These are phyloP conservation scores for Peucedramus taeniatus DNA, from an alignment of 2,113 vertebrate genomes.

Conservation along the genomic window DNA sequence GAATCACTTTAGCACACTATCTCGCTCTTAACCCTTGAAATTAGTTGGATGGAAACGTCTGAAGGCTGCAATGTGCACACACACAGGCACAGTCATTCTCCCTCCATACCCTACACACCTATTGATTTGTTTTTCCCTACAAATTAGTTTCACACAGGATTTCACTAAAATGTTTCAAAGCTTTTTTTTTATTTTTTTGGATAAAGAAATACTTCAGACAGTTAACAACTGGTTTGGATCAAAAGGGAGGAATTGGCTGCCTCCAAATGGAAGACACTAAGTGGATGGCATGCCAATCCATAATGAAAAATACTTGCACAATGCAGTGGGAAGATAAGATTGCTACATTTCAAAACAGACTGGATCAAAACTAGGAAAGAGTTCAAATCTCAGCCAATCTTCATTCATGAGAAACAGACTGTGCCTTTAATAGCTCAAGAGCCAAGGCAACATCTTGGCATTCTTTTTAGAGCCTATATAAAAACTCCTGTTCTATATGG, in stretches of 20 bases:
- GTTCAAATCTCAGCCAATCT: constrained; percentile 21
- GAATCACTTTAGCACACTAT: constrained; percentile 92
- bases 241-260: not conserved
- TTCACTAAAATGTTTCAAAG: not conserved
- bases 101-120: not conserved
- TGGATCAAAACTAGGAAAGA: constrained; percentile 19
- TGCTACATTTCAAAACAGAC: constrained; percentile 31
- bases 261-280: constrained; percentile 24
- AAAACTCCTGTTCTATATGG: constrained; percentile 46
- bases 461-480: constrained; percentile 55
- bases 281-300: constrained; percentile 20
- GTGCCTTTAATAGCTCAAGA: constrained; percentile 42
- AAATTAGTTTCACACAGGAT: not conserved
- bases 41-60: constrained; percentile 23
- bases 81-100: not conserved
- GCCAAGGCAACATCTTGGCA: constrained; percentile 36
- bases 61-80: constrained; percentile 8
- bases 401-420: constrained; percentile 59
- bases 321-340: constrained; percentile 29
- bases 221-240: constrained; percentile 39
- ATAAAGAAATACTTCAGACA: not conserved
- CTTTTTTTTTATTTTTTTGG: not conserved
- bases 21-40: constrained; percentile 83
- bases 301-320: constrained; percentile 58
- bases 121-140: constrained; percentile 1